These are phyloP conservation scores for Myanophis thanlyinensis DNA, from an alignment of 2,113 vertebrate genomes.

Conservation along the genomic window DNA sequence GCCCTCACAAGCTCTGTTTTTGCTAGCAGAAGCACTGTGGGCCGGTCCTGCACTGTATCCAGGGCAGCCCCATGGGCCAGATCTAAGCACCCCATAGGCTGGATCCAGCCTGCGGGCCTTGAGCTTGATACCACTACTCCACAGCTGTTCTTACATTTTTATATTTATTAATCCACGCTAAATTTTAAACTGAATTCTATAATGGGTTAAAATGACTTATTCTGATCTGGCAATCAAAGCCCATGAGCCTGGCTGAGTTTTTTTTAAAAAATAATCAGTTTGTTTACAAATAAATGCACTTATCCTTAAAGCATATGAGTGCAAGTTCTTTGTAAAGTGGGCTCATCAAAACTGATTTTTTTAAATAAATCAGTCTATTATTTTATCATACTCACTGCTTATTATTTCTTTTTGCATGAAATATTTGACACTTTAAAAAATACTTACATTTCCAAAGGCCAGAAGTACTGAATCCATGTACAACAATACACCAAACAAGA, in stretches of 20 bases:
- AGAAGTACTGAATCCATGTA: constrained; percentile 91
- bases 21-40: too few relatives aligned
- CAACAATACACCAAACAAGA: constrained; percentile 86
- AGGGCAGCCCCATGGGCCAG: too few relatives aligned
- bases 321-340: not conserved
- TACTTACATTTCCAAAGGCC: constrained; percentile 93
- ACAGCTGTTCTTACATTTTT: not conserved
- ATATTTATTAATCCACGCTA: not conserved
- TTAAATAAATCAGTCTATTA: not conserved
- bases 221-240: not conserved
- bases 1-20: too few relatives aligned
- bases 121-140: too few relatives aligned
- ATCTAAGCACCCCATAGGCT: too few relatives aligned
- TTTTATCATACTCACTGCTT: not conserved
- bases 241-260: not conserved
- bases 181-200: not conserved
- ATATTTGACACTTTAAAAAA: fast-evolving
- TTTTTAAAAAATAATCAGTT: not conserved
- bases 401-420: not conserved
- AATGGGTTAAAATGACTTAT: not conserved
- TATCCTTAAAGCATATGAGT: not conserved
- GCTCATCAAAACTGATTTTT: not conserved
- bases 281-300: not conserved
- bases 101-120: too few relatives aligned
- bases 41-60: too few relatives aligned